Conservation (phyloP, 2,797 vertebrate genomes). For the Hozukius guyotensis region DNA sequence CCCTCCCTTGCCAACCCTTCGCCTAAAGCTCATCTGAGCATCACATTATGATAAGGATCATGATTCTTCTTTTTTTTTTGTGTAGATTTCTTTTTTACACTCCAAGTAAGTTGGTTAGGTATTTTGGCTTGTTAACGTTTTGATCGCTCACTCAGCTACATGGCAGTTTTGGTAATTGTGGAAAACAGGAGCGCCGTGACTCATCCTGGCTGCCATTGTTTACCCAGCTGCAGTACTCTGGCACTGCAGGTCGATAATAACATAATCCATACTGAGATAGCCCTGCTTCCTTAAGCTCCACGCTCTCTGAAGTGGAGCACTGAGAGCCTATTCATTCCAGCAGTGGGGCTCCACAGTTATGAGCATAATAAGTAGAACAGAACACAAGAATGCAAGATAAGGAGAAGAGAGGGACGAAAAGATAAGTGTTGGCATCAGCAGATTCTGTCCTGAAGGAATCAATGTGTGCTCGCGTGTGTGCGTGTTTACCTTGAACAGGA, state of each 20-base stretch:
- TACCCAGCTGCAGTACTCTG: slow-evolving; percentile 75
- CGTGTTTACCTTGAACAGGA: slow-evolving; percentile 83
- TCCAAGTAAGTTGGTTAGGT: slow-evolving; percentile 43
- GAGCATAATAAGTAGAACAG: slow-evolving; percentile 80
- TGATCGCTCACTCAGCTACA: slow-evolving; percentile 54
- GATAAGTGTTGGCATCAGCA: slow-evolving; percentile 80
- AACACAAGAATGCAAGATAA: slow-evolving; percentile 80
- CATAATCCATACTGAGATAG: slow-evolving; percentile 83
- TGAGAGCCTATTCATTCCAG: slow-evolving; percentile 77
- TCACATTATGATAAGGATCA: slow-evolving; percentile 49
- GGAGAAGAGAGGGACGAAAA: slow-evolving; percentile 72
- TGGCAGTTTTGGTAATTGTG: slow-evolving; percentile 69
- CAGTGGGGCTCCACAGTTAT: slow-evolving; percentile 76
- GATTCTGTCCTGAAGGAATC: slow-evolving; percentile 69
- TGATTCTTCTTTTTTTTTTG: slow-evolving; percentile 30
- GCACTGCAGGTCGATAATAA: slow-evolving; percentile 79
- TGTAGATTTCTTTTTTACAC: slow-evolving; percentile 8
- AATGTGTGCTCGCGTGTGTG: slow-evolving; percentile 37
- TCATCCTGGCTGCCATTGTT: slow-evolving; percentile 75
- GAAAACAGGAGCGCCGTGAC: slow-evolving; percentile 60
- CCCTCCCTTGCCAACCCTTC: slow-evolving; percentile 3
- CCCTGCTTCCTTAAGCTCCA: slow-evolving; percentile 76
- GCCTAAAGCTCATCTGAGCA: slow-evolving; percentile 54
- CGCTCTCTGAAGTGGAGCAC: slow-evolving; percentile 77
- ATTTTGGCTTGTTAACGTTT: slow-evolving; percentile 55